Evolutionary conservation across 2,888 invertebrate species (phyloP).

Genomic region (Hecatera dysodea): DNA sequence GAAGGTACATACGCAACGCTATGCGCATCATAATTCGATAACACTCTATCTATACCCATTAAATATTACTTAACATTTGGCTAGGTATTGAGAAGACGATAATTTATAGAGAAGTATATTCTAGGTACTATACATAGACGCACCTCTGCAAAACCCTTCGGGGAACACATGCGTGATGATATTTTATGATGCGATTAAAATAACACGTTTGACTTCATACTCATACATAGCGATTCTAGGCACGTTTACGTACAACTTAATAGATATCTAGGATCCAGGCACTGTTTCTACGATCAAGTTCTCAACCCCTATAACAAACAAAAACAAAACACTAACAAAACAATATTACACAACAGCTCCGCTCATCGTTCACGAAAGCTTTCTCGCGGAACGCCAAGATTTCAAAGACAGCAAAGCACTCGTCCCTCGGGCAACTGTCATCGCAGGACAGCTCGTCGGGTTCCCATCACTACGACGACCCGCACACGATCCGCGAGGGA

Average conservation of each 20-base stretch:
- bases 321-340: slow-evolving; percentile 46
- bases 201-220: neutral
- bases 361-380: slow-evolving; percentile 99
- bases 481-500: slow-evolving; percentile 88
- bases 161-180: no score
- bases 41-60: slow-evolving; percentile 13
- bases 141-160: no score
- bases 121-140: no score
- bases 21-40: slow-evolving; percentile 20
- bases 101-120: no score
- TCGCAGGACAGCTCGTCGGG: slow-evolving; percentile 89
- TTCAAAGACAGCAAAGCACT: slow-evolving; percentile 92
- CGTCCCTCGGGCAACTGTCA: slow-evolving; percentile 89
- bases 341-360: slow-evolving; percentile 90
- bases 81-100: neutral
- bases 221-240: neutral
- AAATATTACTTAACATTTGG: slow-evolving; percentile 15
- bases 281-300: neutral
- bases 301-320: slow-evolving; percentile 13
- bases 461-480: slow-evolving; percentile 89
- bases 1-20: slow-evolving; percentile 5
- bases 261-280: neutral
- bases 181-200: no score
- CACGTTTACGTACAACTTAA: neutral
- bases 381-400: slow-evolving; percentile 97